These are phyloP conservation scores for Lymantria monacha DNA, from an alignment of 2,888 invertebrate species.

Conservation along the genomic window DNA sequence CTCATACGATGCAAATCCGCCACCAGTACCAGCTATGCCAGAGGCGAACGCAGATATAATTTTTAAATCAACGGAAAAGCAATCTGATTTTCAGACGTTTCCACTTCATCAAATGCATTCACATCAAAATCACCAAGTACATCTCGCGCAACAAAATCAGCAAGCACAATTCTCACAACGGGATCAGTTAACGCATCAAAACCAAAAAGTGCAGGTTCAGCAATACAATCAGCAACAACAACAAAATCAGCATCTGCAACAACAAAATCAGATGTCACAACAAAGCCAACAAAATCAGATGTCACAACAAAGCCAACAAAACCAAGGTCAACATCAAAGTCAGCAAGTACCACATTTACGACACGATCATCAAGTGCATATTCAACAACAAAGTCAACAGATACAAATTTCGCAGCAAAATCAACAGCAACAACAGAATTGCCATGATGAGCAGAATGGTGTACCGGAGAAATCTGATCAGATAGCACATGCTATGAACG, in stretches of 20 bases:
- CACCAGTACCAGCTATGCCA: conserved; percentile 3
- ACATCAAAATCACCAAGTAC: conserved; percentile 9
- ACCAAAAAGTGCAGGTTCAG: conserved; percentile 1
- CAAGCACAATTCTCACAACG: conserved; percentile 7
- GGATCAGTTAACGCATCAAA: conserved; percentile 8
- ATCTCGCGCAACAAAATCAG: conserved; percentile 12
- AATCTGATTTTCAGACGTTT: conserved; percentile 22
- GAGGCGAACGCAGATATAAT: conserved; percentile 17
- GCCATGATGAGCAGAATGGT: conserved; percentile 42
- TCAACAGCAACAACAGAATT: conserved; percentile 5
- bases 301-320: background rate
- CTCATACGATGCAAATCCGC: conserved; percentile 16
- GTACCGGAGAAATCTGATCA: conserved; percentile 62
- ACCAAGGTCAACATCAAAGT: background rate
- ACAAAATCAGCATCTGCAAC: background rate
- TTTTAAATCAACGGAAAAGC: conserved; percentile 32
- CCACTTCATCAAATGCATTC: conserved; percentile 5
- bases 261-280: background rate
- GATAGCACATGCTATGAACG: conserved; percentile 74
- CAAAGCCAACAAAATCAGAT: background rate
- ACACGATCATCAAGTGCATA: background rate
- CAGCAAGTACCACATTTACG: background rate
- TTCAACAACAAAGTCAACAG: background rate
- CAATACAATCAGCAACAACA: conserved; percentile 3
- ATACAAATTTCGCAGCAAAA: conserved; percentile 1